These are phyloP conservation scores for Melieria omissa DNA, from an alignment of 2,888 invertebrate genomes.

Conservation along the genomic window DNA sequence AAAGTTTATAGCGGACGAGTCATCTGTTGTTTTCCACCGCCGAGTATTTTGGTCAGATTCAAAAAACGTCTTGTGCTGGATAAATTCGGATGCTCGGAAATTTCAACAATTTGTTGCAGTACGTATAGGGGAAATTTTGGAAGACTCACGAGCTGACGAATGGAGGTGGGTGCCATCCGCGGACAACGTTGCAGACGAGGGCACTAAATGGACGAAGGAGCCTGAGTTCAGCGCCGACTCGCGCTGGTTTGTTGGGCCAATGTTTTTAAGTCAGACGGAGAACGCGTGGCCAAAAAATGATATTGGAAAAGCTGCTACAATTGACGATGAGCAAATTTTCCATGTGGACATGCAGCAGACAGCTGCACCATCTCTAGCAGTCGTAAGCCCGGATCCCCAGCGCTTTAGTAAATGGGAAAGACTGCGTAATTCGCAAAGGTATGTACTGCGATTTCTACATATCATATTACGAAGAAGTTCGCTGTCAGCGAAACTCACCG, in stretches of 20 bases:
- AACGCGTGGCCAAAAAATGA: neutral
- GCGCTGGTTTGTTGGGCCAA: neutral
- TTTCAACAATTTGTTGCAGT: constrained; percentile 28
- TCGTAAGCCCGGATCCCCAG: neutral
- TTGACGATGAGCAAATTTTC: no score
- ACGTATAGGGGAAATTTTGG: constrained; percentile 32
- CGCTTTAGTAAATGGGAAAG: constrained; percentile 7
- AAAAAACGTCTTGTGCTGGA: constrained; percentile 3
- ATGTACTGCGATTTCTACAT: neutral
- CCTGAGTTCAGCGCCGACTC: neutral
- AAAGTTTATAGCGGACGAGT: constrained; percentile 14
- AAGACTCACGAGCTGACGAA: constrained; percentile 5
- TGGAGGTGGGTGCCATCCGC: neutral
- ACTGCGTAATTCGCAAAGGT: neutral
- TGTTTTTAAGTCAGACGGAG: neutral
- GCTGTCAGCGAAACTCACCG: no score
- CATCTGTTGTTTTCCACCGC: neutral
- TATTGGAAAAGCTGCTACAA: neutral
- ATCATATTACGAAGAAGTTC: neutral
- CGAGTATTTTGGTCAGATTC: constrained; percentile 4
- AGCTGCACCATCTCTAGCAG: no score
- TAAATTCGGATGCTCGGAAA: neutral
- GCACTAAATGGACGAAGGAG: constrained; percentile 3
- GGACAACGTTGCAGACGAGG: constrained; percentile 44
- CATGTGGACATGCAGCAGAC: no score